Evolutionary conservation across 2,797 vertebrate genomes (phyloP).

Genomic region (Muscicapa comitata): DNA sequence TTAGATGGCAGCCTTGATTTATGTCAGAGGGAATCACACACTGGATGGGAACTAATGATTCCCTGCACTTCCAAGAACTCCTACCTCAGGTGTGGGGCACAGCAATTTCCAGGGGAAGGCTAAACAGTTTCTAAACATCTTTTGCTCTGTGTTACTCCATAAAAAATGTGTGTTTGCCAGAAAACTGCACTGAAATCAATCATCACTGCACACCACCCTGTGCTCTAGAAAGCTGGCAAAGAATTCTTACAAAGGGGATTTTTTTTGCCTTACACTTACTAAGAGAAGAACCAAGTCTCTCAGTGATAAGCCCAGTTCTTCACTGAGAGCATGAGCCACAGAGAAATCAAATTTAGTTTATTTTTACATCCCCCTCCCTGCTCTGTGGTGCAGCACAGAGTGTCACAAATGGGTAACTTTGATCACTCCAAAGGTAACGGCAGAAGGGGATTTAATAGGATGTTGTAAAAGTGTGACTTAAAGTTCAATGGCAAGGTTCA

Average conservation of each 20-base stretch:
- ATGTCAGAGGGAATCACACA: not conserved
- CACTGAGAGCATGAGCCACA: not conserved
- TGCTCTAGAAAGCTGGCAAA: not conserved
- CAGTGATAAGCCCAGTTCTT: not conserved
- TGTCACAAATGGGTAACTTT: not conserved
- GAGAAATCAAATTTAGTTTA: not conserved
- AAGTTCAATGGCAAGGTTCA: not conserved
- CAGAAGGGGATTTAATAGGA: not conserved
- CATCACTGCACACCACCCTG: not conserved
- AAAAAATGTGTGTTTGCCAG: not conserved
- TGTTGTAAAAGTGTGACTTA: not conserved
- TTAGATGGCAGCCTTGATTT: not conserved
- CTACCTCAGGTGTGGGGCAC: not conserved
- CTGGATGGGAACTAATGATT: not conserved
- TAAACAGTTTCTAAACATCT: not conserved
- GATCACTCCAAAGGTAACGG: not conserved
- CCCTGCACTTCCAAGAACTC: not conserved
- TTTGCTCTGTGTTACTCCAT: not conserved
- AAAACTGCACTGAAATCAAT: rapidly evolving
- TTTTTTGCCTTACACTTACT: not conserved
- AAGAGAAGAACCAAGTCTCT: not conserved
- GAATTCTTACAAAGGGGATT: not conserved
- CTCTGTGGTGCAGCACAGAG: not conserved
- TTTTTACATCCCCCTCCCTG: not conserved
- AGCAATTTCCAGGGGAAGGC: not conserved